Evolutionary conservation across 2,113 vertebrate genomes (phyloP).

Genomic region (Thymallus thymallus): DNA sequence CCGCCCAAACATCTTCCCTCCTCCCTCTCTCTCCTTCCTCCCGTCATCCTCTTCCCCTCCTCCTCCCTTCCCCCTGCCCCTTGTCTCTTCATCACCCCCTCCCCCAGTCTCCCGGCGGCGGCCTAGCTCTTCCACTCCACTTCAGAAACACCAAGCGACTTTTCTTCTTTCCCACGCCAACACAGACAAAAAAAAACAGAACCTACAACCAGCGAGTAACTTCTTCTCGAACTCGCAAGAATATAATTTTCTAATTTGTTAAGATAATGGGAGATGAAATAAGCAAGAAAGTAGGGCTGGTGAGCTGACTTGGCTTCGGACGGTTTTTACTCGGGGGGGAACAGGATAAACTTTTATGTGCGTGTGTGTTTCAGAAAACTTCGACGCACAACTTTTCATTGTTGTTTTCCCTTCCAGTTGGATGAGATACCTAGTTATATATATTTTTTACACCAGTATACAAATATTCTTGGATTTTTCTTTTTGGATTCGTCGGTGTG

Average conservation of each 20-base stretch:
- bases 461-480: not conserved
- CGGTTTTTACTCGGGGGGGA: slow-evolving; percentile 17
- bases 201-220: slow-evolving; percentile 21
- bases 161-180: slow-evolving; percentile 45
- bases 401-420: slow-evolving; percentile 11
- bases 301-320: slow-evolving; percentile 33
- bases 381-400: slow-evolving; percentile 8
- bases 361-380: not conserved
- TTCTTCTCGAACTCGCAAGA: slow-evolving; percentile 29
- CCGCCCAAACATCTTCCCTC: slow-evolving; percentile 51
- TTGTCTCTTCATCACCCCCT: slow-evolving; percentile 38
- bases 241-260: not conserved
- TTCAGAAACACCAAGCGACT: slow-evolving; percentile 32
- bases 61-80: not conserved
- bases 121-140: slow-evolving; percentile 51
- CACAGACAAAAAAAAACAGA: slow-evolving; percentile 3
- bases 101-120: slow-evolving; percentile 29
- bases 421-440: too few relatives aligned
- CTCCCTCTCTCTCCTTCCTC: slow-evolving; percentile 42
- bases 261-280: slow-evolving; percentile 1
- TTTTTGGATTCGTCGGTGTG: not conserved
- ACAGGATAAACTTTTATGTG: slow-evolving; percentile 38
- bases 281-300: slow-evolving; percentile 26
- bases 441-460: too few relatives aligned
- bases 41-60: not conserved